Percentiles rank a stretch among this genome's conserved stretches.
Conservation (phyloP, 1,140 invertebrate genomes). For the Drosophila guanche region DNA sequence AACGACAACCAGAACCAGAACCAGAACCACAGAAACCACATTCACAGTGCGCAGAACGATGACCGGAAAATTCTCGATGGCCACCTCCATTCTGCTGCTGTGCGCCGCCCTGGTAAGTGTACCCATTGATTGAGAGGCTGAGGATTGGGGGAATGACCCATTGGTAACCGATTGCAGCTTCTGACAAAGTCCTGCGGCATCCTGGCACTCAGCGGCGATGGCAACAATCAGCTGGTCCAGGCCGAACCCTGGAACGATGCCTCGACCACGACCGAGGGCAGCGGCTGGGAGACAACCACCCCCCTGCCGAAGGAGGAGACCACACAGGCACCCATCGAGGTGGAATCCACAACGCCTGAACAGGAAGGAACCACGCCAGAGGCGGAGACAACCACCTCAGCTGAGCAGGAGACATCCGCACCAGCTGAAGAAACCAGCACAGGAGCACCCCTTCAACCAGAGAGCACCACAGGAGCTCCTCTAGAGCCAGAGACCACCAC, state of each 20-base stretch:
- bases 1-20: constrained; percentile 28
- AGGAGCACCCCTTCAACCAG: background rate
- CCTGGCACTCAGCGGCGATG: constrained; percentile 56
- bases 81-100: constrained; percentile 49
- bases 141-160: constrained; percentile 28
- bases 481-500: no score
- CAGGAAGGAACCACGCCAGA: constrained; percentile 3
- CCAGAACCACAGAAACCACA: constrained; percentile 17
- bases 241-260: constrained; percentile 43
- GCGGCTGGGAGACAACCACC: constrained; percentile 47
- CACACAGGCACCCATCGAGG: constrained; percentile 20
- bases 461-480: background rate
- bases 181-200: constrained; percentile 66
- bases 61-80: constrained; percentile 36
- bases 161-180: constrained; percentile 52
- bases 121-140: background rate
- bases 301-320: constrained; percentile 1
- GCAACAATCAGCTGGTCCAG: constrained; percentile 28
- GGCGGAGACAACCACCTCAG: constrained; percentile 9
- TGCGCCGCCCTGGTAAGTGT: constrained; percentile 62
- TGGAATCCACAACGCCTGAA: constrained; percentile 12
- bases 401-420: constrained; percentile 7
- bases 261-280: constrained; percentile 54
- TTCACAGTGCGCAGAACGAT: constrained; percentile 41
- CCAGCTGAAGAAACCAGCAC: constrained; percentile 2